These are phyloP conservation scores for Halcyon malimbica DNA, from an alignment of 2,113 vertebrate species.

Conservation along the genomic window DNA sequence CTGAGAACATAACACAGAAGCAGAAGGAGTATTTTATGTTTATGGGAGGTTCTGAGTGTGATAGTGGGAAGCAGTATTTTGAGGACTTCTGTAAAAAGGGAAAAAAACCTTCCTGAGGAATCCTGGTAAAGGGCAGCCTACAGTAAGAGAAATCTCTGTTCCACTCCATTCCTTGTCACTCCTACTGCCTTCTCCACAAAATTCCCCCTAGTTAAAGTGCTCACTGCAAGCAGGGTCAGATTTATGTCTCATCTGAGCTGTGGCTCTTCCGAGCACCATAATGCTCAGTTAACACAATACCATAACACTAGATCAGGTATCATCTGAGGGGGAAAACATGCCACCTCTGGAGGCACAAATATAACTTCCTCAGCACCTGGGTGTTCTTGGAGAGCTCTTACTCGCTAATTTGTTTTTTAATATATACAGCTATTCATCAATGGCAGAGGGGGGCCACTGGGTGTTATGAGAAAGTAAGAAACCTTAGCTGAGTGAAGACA, in stretches of 20 bases:
- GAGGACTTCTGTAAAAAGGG: not conserved
- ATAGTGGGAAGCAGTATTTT: not conserved
- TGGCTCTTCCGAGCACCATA: not conserved
- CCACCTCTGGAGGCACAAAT: constrained; percentile 10
- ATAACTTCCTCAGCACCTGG: constrained; percentile 31
- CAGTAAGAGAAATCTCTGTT: not conserved
- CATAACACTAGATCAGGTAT: constrained; percentile 13
- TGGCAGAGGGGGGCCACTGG: not conserved
- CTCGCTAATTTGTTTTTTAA: constrained; percentile 20
- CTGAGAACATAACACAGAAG: not conserved
- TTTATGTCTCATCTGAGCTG: not conserved
- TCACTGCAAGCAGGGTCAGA: not conserved
- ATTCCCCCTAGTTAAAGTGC: not conserved
- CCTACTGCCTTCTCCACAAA: not conserved
- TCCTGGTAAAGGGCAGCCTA: not conserved
- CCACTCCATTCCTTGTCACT: not conserved
- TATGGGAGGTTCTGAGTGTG: not conserved
- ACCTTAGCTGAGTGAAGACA: not conserved
- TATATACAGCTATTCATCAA: not conserved
- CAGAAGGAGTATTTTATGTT: not conserved
- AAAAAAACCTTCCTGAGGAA: not conserved
- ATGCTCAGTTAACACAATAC: not conserved
- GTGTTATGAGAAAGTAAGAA: not conserved
- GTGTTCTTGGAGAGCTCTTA: constrained; percentile 24
- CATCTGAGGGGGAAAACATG: not conserved